phyloP scores from a whole-genome alignment of 2,113 vertebrate genomes.

The Neolamprologus sp. region DNA sequence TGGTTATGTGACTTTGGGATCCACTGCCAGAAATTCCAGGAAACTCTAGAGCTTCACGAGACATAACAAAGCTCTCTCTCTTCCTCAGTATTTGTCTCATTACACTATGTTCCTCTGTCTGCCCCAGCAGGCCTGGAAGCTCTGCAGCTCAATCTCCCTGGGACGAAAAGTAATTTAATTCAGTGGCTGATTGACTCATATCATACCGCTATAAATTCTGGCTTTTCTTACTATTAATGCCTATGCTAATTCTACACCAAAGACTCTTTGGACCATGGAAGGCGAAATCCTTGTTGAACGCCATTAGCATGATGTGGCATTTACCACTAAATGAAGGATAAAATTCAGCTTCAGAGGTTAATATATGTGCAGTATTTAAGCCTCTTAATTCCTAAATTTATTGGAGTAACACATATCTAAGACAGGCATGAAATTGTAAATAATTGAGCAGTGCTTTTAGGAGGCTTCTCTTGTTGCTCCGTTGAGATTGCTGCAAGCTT shows the following conservation, averaged over 20 bases:
- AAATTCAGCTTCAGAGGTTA: conserved; percentile 60
- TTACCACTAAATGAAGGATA: conserved; percentile 57
- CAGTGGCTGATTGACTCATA: conserved; percentile 19
- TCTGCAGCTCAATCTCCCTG: neutral
- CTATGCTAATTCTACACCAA: conserved; percentile 29
- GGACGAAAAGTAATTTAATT: conserved; percentile 6
- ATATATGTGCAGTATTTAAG: conserved; percentile 51
- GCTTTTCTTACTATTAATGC: conserved; percentile 24
- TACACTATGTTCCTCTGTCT: conserved; percentile 22
- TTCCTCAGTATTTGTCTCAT: conserved; percentile 29
- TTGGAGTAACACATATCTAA: conserved; percentile 67
- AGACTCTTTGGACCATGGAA: conserved; percentile 27
- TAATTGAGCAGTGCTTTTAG: conserved; percentile 61
- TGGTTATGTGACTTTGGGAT: conserved; percentile 44
- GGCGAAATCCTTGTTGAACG: conserved; percentile 30
- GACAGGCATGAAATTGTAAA: conserved; percentile 73
- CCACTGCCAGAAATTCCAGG: conserved; percentile 56
- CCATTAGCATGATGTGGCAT: conserved; percentile 48
- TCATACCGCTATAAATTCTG: neutral
- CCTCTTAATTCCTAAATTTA: conserved; percentile 65
- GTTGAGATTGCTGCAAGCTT: conserved; percentile 5
- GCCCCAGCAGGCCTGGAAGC: conserved; percentile 5
- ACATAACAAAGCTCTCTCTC: conserved; percentile 61
- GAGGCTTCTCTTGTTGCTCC: conserved; percentile 43
- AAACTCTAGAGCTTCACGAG: conserved; percentile 61